Evolutionary conservation across 1,140 invertebrate species (phyloP).

Genomic region (Hyles euphorbiae): DNA sequence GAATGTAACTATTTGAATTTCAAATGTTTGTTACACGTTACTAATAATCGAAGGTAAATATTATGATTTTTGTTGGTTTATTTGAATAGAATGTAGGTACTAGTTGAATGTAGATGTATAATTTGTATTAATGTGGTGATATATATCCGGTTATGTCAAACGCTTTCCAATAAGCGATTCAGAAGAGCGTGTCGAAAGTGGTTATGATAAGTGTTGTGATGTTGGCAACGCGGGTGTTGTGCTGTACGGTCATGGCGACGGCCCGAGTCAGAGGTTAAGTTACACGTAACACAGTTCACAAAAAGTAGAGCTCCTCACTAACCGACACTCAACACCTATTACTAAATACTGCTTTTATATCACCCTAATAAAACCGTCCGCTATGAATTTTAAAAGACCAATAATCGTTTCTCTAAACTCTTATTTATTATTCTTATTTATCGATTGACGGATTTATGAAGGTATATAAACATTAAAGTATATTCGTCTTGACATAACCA

Average conservation of each 20-base stretch:
- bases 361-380: not conserved
- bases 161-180: slow-evolving; percentile 3
- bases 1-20: too few relatives aligned
- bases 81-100: too few relatives aligned
- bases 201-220: slow-evolving; percentile 4
- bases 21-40: too few relatives aligned
- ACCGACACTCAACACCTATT: slow-evolving; percentile 1
- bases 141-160: not conserved
- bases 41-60: too few relatives aligned
- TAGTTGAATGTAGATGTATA: too few relatives aligned
- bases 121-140: too few relatives aligned
- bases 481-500: not conserved
- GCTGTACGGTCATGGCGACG: not conserved
- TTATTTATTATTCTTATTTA: slow-evolving; percentile 3
- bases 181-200: slow-evolving; percentile 5
- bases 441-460: slow-evolving; percentile 4
- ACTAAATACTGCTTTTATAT: slow-evolving; percentile 2
- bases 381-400: slow-evolving; percentile 1
- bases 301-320: not conserved
- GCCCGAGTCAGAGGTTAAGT: slow-evolving; percentile 8
- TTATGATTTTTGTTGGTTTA: too few relatives aligned
- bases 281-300: slow-evolving; percentile 5
- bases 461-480: not conserved
- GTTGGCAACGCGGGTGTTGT: not conserved
- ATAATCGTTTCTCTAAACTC: not conserved